These are phyloP conservation scores for Aphaenogaster ashmeadi DNA, from an alignment of 1,140 invertebrate species.

Conservation along the genomic window DNA sequence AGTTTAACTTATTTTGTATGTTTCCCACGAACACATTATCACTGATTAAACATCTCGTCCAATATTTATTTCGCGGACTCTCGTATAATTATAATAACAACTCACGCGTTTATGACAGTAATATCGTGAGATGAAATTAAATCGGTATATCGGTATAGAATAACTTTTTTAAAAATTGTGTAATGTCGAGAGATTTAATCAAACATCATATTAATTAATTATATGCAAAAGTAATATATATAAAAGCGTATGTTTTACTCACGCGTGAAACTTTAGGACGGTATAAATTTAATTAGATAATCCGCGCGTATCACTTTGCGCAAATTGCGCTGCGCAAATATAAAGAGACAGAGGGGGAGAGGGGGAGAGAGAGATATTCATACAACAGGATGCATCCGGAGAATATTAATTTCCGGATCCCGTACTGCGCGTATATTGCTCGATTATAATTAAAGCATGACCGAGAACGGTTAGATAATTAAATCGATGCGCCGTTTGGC, in stretches of 20 bases:
- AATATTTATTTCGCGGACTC: conserved; percentile 1
- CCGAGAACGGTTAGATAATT: conserved; percentile 62
- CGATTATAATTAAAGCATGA: conserved; percentile 66
- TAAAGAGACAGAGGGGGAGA: neutral
- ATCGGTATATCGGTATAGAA: neutral
- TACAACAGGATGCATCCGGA: conserved; percentile 14
- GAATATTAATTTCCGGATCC: conserved; percentile 66
- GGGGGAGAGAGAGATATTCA: neutral
- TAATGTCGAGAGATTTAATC: neutral
- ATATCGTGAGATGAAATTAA: conserved; percentile 3
- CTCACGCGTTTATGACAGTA: neutral
- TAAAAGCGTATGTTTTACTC: neutral
- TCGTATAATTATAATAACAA: conserved; percentile 3
- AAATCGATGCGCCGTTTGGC: conserved; percentile 47
- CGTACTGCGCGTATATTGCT: conserved; percentile 5
- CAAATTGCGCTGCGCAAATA: conserved; percentile 31
- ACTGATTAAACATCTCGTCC: conserved; percentile 23
- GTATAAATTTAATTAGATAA: conserved; percentile 54
- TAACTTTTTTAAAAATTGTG: neutral
- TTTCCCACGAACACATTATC: conserved; percentile 22
- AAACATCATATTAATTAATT: conserved; percentile 15
- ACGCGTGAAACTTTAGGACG: neutral
- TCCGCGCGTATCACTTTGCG: conserved; percentile 11
- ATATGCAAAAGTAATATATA: neutral
- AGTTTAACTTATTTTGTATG: conserved; percentile 29